A percentile compares a stretch with the other conserved stretches of the same genome.
These are phyloP conservation scores for Sander vitreus DNA, from an alignment of 2,113 vertebrate genomes.

Conservation along the genomic window DNA sequence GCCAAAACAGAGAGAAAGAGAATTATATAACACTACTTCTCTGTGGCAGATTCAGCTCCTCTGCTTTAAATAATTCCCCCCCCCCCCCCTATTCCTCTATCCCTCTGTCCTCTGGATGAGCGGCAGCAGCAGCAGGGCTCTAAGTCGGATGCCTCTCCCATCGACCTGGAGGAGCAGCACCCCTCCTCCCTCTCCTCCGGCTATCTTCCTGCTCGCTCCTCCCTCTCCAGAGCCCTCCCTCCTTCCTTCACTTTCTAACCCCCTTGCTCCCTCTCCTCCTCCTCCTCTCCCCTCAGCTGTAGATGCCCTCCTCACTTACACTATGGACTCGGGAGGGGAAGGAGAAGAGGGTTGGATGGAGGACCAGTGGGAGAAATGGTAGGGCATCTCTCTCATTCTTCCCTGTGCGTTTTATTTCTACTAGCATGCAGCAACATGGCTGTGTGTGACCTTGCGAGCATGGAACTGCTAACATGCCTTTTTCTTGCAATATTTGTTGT, in stretches of 20 bases:
- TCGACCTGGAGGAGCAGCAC: conserved; percentile 67
- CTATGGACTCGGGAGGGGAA: conserved; percentile 94
- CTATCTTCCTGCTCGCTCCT: conserved; percentile 62
- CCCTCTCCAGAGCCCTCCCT: conserved; percentile 45
- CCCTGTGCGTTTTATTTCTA: not conserved
- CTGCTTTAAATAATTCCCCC: conserved; percentile 41
- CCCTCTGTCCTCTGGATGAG: conserved; percentile 29
- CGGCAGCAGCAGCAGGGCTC: conserved; percentile 34
- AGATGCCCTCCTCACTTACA: conserved; percentile 88
- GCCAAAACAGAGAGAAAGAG: conserved; percentile 16
- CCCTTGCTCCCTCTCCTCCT: conserved; percentile 57
- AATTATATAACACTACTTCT: conserved; percentile 67
- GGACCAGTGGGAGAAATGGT: conserved; percentile 99
- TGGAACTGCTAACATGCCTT: conserved; percentile 44
- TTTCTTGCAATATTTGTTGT: conserved; percentile 8
- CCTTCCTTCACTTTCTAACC: conserved; percentile 57
- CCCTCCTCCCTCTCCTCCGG: conserved; percentile 61
- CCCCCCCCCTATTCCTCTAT: conserved; percentile 2
- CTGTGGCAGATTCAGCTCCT: conserved; percentile 44
- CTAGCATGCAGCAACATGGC: conserved; percentile 46
- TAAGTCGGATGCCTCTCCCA: conserved; percentile 61
- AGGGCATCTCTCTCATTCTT: conserved; percentile 70
- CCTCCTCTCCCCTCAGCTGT: conserved; percentile 63
- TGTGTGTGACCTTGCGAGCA: conserved; percentile 70
- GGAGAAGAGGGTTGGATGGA: conserved; percentile 96